Evolutionary conservation across 2,797 vertebrate species (phyloP).

Genomic region (Chaunax sp.): DNA sequence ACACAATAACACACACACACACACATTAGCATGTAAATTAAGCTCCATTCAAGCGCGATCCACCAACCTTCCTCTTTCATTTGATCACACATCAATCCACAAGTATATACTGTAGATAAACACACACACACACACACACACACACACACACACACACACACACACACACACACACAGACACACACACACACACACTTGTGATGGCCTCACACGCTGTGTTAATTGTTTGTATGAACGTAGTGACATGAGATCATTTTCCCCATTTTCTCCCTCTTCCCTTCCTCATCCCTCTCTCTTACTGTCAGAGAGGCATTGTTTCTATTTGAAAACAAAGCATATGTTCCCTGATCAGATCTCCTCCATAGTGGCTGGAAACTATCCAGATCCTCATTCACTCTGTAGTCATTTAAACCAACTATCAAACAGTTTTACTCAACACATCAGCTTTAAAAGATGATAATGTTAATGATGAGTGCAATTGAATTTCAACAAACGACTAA

Average conservation of each 20-base stretch:
- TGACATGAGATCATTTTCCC: constrained; percentile 29
- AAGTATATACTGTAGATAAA: constrained; percentile 26
- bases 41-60: constrained; percentile 70
- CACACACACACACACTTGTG: constrained; percentile 13
- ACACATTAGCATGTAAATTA: constrained; percentile 76
- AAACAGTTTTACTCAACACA: too few species aligned
- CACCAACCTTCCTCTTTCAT: constrained; percentile 68
- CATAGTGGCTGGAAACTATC: too few species aligned
- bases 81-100: constrained; percentile 69
- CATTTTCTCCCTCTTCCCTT: background rate
- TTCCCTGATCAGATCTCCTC: too few species aligned
- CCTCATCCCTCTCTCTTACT: background rate
- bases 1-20: constrained; percentile 14
- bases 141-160: constrained; percentile 25
- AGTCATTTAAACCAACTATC: too few species aligned
- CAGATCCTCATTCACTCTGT: too few species aligned
- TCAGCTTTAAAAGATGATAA: too few species aligned
- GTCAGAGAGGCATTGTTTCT: background rate
- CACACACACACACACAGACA: constrained; percentile 13
- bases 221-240: constrained; percentile 55
- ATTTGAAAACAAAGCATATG: background rate
- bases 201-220: constrained; percentile 51
- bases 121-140: constrained; percentile 29
- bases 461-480: too few species aligned
- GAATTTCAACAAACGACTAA: too few species aligned